Evolutionary conservation across 2,113 vertebrate genomes (phyloP).

Genomic region (Columba janthina): DNA sequence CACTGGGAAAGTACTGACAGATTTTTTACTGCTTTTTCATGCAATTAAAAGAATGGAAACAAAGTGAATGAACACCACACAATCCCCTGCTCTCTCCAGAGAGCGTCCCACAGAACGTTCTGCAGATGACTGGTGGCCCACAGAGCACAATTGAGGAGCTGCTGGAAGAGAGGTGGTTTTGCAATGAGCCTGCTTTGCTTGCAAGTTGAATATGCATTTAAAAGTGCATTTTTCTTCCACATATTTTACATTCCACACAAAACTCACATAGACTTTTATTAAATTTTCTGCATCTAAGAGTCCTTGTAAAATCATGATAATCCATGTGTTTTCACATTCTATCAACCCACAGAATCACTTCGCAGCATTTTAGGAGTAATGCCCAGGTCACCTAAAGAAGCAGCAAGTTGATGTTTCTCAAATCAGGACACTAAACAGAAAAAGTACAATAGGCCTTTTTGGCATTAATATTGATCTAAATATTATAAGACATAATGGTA

Average conservation of each 20-base stretch:
- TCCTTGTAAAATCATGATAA: background rate
- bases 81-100: background rate
- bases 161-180: background rate
- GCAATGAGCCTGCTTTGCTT: background rate
- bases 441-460: background rate
- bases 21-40: background rate
- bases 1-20: background rate
- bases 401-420: background rate
- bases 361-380: background rate
- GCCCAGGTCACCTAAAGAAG: background rate
- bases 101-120: background rate
- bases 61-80: background rate
- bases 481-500: background rate
- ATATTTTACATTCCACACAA: background rate
- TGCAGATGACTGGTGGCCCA: background rate
- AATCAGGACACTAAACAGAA: background rate
- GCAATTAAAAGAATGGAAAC: slow-evolving; percentile 8
- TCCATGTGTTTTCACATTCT: background rate
- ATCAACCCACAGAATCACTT: background rate
- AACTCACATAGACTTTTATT: background rate
- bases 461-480: background rate
- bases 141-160: background rate
- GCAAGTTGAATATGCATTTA: background rate
- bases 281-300: background rate
- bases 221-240: background rate